Evolutionary conservation across 2,113 vertebrate species (phyloP).

Genomic region (Nothocercus nigrocapillus): DNA sequence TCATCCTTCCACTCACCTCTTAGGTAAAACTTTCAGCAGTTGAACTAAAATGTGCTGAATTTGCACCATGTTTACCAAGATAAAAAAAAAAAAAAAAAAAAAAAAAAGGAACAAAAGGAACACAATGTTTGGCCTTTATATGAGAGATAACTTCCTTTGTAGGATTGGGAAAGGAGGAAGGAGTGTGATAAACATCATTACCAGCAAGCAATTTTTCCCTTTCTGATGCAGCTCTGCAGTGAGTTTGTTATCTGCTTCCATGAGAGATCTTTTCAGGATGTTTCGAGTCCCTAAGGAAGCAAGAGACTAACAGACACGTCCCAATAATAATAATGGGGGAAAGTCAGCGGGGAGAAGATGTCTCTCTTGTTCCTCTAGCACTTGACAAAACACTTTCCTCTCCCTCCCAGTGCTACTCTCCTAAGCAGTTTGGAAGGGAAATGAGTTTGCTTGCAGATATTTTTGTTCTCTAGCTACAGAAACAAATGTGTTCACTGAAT

Average conservation of each 20-base stretch:
- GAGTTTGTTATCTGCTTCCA: conserved; percentile 68
- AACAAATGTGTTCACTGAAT: conserved; percentile 54
- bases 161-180: conserved; percentile 19
- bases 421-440: conserved; percentile 46
- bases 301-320: conserved; percentile 61
- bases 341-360: conserved; percentile 43
- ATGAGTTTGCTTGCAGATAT: conserved; percentile 66
- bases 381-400: conserved; percentile 65
- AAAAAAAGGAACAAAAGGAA: neutral
- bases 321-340: conserved; percentile 59
- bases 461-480: conserved; percentile 62
- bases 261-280: conserved; percentile 74
- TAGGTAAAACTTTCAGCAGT: neutral
- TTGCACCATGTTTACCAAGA: neutral
- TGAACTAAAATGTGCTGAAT: neutral
- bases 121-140: neutral
- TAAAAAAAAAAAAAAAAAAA: neutral
- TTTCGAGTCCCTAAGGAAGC: conserved; percentile 65
- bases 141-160: conserved; percentile 44
- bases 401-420: conserved; percentile 12
- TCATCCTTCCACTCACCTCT: neutral
- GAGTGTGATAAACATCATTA: conserved; percentile 62
- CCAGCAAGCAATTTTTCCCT: conserved; percentile 58
- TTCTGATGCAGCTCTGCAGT: conserved; percentile 50
- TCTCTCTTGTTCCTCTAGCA: conserved; percentile 35